These are phyloP conservation scores for Phrynocephalus guinanensis DNA, from an alignment of 2,797 vertebrate species.

Conservation along the genomic window DNA sequence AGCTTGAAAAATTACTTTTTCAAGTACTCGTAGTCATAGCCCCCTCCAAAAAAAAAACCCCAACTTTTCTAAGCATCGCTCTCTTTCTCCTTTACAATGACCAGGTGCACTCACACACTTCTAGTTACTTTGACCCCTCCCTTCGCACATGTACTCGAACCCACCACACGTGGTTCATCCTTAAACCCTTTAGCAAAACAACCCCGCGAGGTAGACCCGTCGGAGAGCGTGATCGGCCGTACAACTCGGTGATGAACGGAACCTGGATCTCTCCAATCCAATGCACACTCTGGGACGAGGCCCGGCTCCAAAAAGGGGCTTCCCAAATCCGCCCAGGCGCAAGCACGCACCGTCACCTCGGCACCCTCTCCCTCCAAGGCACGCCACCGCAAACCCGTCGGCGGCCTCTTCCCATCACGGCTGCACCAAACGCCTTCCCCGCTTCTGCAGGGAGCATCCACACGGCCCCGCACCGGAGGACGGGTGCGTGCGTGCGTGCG, in stretches of 20 bases:
- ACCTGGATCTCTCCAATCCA: too few species aligned
- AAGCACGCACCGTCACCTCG: not conserved
- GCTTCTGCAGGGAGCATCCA: too few species aligned
- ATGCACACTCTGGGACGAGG: not conserved
- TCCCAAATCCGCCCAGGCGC: not conserved
- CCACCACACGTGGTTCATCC: too few species aligned
- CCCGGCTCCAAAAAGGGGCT: not conserved
- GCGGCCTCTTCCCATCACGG: not conserved
- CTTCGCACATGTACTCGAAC: too few species aligned
- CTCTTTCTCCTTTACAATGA: not conserved
- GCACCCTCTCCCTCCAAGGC: not conserved
- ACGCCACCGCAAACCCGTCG: not conserved
- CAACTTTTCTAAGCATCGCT: not conserved
- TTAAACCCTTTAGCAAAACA: too few species aligned
- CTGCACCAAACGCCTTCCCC: not conserved
- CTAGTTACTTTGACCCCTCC: not conserved
- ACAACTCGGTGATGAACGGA: too few species aligned
- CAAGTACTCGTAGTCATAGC: not conserved
- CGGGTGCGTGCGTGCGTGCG: too few species aligned
- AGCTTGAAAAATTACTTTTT: not conserved
- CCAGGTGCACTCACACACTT: too few species aligned
- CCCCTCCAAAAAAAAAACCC: too few species aligned
- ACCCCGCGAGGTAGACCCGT: not conserved
- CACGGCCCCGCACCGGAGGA: too few species aligned
- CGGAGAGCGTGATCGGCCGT: not conserved